Evolutionary conservation across 2,888 invertebrate genomes (phyloP).

Genomic region (Macaria notata): DNA sequence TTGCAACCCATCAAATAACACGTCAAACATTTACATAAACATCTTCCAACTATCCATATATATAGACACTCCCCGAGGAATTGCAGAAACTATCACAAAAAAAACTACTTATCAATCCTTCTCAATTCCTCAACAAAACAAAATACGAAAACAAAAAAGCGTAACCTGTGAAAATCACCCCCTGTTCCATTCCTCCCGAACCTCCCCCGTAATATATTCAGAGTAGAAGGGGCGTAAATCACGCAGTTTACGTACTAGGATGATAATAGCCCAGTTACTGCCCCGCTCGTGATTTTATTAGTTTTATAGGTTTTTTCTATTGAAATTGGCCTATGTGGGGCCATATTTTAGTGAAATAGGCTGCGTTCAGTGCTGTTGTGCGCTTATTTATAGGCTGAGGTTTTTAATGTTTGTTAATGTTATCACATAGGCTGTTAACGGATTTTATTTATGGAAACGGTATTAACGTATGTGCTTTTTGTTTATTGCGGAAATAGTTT

Average conservation of each 20-base stretch:
- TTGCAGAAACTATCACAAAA: no score
- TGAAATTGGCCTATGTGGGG: conserved; percentile 17
- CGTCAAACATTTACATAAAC: no score
- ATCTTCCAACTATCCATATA: no score
- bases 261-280: conserved; percentile 30
- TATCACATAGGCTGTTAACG: no score
- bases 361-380: not conserved
- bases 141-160: not conserved
- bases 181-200: not conserved
- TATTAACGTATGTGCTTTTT: no score
- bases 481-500: no score
- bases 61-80: no score
- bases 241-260: conserved; percentile 28
- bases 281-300: conserved; percentile 33
- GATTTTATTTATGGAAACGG: no score
- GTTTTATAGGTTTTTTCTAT: conserved; percentile 28
- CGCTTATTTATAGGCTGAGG: not conserved
- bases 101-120: no score
- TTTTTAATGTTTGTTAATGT: no score
- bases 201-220: conserved; percentile 34
- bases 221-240: conserved; percentile 31
- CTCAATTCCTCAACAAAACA: no score
- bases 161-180: not conserved
- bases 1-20: no score
- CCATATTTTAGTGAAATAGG: conserved; percentile 12